Base-by-base conservation (phyloP, 2,797 vertebrate genomes). In the Leucoraja ocellata region DNA sequence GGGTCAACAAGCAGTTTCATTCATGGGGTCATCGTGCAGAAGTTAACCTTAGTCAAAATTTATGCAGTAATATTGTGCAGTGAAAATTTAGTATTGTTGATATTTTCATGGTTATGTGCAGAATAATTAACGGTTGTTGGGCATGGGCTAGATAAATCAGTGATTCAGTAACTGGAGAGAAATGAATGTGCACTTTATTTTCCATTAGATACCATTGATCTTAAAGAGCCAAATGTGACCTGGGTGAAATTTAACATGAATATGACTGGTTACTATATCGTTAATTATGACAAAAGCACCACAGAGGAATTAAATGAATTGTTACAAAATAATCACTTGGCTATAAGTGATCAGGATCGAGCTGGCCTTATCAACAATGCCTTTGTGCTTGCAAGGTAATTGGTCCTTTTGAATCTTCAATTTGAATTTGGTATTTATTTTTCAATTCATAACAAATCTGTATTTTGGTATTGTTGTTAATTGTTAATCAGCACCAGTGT, bases 191-290 rank as follows among this genome's bases (percentile, higher is more conserved):
- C n/a, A 84, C 39, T 93, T 73, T 95, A 92, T 95, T 94, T 18
- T 94, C 93, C 32, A 23, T 93, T 94, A 99, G 98, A 14, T 92
- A 95, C 95, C 78, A 94, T 99, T 94, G 96, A 97, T 93, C 94
- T 98, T 94, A 94, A 97, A 92, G 95, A 94, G 95, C 39, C 39
- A 46, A 96, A 96, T 93, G 97, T 97, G 1, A 96, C 96, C 93
- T 99, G 98, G 99, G 94, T 99, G 94, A 99, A 99, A 95, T 95
- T 99, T 94, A 99, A 99, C 93, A 95, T 97, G 93, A 96, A 95
- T 93, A 98, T 97, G 96, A 97, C 96, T 0, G 99, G 98, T 32
- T 99, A 98, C 96, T 99, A 99, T 94, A 94, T 99, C 10, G 98
- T 99, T 36, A 94, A 99, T 93, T 99, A 99, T 74, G 96, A 95